Conservation (phyloP, 2,888 invertebrate genomes). For the Caenorhabditis sp. region DNA sequence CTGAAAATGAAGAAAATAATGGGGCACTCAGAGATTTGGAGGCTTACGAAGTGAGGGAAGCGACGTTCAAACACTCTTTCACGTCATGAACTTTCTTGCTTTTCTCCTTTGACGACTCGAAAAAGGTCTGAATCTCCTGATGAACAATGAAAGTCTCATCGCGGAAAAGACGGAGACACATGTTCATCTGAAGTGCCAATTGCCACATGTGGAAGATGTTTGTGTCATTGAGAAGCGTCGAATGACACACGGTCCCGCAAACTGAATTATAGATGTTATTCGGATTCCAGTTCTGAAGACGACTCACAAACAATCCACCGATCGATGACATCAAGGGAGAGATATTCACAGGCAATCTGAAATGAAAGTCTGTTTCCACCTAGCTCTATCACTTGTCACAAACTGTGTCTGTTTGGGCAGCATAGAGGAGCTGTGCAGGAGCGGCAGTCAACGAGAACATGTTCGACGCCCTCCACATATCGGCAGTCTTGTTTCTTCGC, state of each 20-base stretch:
- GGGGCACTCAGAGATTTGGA: not conserved
- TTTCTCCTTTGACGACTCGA: constrained; percentile 87
- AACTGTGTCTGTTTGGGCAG: constrained; percentile 91
- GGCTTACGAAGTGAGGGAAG: constrained; percentile 83
- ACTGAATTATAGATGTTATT: too few relatives aligned
- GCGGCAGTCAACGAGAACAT: constrained; percentile 89
- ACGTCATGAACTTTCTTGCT: constrained; percentile 93
- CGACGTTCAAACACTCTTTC: constrained; percentile 92
- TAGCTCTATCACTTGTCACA: too few relatives aligned
- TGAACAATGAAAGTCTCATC: constrained; percentile 94
- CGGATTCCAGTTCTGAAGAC: too few relatives aligned
- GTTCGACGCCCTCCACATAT: constrained; percentile 88
- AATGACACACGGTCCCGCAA: constrained; percentile 92
- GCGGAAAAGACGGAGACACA: constrained; percentile 93
- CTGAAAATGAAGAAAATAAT: constrained; percentile 77
- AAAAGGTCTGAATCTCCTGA: constrained; percentile 91
- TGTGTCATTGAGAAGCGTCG: constrained; percentile 87
- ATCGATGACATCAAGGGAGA: constrained; percentile 95
- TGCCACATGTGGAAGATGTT: constrained; percentile 89
- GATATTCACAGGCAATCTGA: constrained; percentile 94
- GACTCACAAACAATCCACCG: constrained; percentile 91
- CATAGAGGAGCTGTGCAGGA: constrained; percentile 93
- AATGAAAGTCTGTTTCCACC: constrained; percentile 13
- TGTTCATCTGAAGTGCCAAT: constrained; percentile 91
- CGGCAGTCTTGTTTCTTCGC: constrained; percentile 91